These are phyloP conservation scores for Pemphigus obesinymphae DNA, from an alignment of 1,140 invertebrate genomes.

Conservation along the genomic window DNA sequence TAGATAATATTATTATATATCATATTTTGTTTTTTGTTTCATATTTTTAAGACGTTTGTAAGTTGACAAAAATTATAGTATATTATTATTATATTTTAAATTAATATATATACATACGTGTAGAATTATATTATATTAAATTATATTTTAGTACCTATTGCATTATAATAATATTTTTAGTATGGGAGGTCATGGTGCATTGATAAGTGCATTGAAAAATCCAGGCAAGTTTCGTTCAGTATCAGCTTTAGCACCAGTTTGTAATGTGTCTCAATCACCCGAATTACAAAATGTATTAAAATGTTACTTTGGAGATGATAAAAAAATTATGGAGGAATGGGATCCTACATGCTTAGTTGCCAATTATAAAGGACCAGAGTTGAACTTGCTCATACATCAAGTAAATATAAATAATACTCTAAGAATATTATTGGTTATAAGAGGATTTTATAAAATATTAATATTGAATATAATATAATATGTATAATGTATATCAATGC, in stretches of 20 bases:
- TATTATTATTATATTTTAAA: not conserved
- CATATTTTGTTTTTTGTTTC: no score
- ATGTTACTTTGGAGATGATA: slow-evolving; percentile 75
- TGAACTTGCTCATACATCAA: slow-evolving; percentile 87
- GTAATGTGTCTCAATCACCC: slow-evolving; percentile 74
- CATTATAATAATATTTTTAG: slow-evolving; percentile 56
- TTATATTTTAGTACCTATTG: no score
- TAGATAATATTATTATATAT: no score
- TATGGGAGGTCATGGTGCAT: slow-evolving; percentile 96
- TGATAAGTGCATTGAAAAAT: slow-evolving; percentile 88
- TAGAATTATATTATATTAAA: not conserved
- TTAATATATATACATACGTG: not conserved
- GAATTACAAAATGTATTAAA: slow-evolving; percentile 61
- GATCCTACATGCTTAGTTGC: slow-evolving; percentile 82
- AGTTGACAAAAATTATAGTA: no score
- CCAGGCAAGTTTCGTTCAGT: slow-evolving; percentile 84
- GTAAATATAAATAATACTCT: slow-evolving; percentile 56
- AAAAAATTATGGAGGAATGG: slow-evolving; percentile 73
- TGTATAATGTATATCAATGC: no score
- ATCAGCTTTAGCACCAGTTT: slow-evolving; percentile 95
- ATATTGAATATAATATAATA: not conserved
- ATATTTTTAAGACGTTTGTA: no score
- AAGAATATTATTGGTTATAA: no score
- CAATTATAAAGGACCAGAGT: slow-evolving; percentile 75
- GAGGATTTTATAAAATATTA: no score